phyloP scores from a whole-genome alignment of 2,888 invertebrate species.

The Leptura quadrifasciata region DNA sequence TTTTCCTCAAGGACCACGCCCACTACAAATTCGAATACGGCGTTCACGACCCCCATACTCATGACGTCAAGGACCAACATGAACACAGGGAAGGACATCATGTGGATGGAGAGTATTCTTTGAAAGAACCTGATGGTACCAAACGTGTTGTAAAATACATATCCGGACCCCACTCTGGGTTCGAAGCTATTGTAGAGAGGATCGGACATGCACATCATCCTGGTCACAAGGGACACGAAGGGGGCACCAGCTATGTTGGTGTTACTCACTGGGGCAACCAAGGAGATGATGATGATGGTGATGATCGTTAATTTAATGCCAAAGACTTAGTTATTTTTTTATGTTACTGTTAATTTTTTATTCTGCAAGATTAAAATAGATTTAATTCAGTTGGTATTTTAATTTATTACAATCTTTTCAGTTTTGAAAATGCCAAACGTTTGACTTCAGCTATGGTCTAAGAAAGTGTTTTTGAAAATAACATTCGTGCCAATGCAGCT shows the following conservation, averaged over 20 bases:
- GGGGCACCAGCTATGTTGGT: constrained; percentile 19
- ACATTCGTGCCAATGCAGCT: no score
- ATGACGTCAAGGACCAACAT: constrained; percentile 62
- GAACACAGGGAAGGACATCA: constrained; percentile 66
- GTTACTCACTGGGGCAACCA: constrained; percentile 29
- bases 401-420: no score
- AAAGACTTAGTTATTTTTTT: background rate
- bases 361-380: background rate
- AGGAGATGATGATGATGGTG: background rate
- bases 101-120: constrained; percentile 68
- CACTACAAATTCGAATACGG: constrained; percentile 71
- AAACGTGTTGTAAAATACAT: constrained; percentile 69
- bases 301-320: background rate
- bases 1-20: constrained; percentile 45
- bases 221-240: constrained; percentile 2
- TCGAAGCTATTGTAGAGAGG: constrained; percentile 61
- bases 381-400: background rate
- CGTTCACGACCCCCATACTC: constrained; percentile 70
- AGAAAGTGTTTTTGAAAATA: no score
- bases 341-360: constrained; percentile 13
- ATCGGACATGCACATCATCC: constrained; percentile 20
- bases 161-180: constrained; percentile 55
- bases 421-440: no score
- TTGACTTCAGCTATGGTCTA: no score
- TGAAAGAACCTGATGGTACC: constrained; percentile 71